Percentiles rank a stretch among this genome's conserved stretches.
Evolutionary conservation across 1,140 invertebrate species (phyloP).

Genomic region (Penaeus japonicus): DNA sequence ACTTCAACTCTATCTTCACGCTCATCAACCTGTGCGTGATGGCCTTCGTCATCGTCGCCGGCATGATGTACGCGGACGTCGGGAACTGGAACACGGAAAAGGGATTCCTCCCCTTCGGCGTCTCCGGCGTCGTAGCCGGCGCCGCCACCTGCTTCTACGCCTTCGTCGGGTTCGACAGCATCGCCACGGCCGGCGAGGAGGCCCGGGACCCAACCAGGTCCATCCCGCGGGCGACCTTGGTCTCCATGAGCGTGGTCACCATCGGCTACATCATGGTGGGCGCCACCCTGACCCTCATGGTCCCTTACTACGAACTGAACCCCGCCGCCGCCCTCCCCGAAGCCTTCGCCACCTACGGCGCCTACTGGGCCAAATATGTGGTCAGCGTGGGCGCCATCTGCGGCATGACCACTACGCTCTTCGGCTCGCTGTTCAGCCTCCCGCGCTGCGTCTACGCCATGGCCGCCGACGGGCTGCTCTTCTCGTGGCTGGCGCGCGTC

Average conservation of each 20-base stretch:
- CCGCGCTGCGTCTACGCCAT: slow-evolving; percentile 88
- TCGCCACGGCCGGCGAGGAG: slow-evolving; percentile 86
- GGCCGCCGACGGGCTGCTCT: slow-evolving; percentile 86
- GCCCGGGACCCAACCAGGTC: slow-evolving; percentile 79
- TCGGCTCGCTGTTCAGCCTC: slow-evolving; percentile 84
- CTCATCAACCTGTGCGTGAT: slow-evolving; percentile 81
- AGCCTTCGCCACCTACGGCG: slow-evolving; percentile 74
- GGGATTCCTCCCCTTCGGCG: slow-evolving; percentile 84
- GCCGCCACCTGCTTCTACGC: slow-evolving; percentile 91
- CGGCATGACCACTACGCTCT: slow-evolving; percentile 85
- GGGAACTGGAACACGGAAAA: slow-evolving; percentile 77
- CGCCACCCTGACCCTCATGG: slow-evolving; percentile 81
- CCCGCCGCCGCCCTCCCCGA: slow-evolving; percentile 83
- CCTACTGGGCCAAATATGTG: slow-evolving; percentile 82
- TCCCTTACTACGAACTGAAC: slow-evolving; percentile 78
- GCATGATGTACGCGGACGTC: slow-evolving; percentile 80
- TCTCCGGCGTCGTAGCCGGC: slow-evolving; percentile 72
- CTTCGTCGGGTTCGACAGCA: slow-evolving; percentile 86
- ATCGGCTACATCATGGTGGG: slow-evolving; percentile 83
- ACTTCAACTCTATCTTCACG: slow-evolving; percentile 83
- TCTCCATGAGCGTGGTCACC: slow-evolving; percentile 82
- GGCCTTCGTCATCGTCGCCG: slow-evolving; percentile 75
- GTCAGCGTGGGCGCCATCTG: slow-evolving; percentile 87
- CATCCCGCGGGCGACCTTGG: slow-evolving; percentile 81
- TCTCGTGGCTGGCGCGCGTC: slow-evolving; percentile 79